Conservation (phyloP, 1,140 invertebrate species). For the Carposina sasakii region DNA sequence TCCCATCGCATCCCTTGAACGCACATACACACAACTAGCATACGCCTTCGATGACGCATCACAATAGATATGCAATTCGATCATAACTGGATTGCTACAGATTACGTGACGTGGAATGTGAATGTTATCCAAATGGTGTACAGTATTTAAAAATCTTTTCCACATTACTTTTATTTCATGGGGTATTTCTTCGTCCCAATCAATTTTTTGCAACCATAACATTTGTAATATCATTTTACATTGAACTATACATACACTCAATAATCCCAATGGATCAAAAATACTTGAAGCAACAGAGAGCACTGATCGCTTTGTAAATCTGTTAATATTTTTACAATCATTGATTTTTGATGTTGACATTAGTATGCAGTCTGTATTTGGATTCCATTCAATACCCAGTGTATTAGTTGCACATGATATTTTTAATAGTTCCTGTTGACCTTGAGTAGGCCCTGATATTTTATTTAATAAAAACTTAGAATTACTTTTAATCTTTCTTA, state of each 20-base stretch:
- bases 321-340: not conserved
- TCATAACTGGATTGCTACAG: not conserved
- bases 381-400: not conserved
- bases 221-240: not conserved
- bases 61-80: not conserved
- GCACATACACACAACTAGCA: not conserved
- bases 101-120: not conserved
- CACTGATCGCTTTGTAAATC: not conserved
- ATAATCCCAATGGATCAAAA: not conserved
- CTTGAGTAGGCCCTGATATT: not conserved
- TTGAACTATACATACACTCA: not conserved
- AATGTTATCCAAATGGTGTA: not conserved
- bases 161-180: not conserved
- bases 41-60: not conserved
- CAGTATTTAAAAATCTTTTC: not conserved
- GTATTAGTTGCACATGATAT: not conserved
- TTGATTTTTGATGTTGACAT: not conserved
- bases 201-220: not conserved
- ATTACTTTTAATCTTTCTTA: not conserved
- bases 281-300: not conserved
- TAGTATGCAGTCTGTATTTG: not conserved
- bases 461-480: not conserved
- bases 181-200: not conserved
- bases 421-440: constrained; percentile 17
- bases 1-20: not conserved